Percentiles rank a stretch among this genome's conserved stretches.
phyloP scores from a whole-genome alignment of 2,797 vertebrate species.

The Macropus fuliginosus region DNA sequence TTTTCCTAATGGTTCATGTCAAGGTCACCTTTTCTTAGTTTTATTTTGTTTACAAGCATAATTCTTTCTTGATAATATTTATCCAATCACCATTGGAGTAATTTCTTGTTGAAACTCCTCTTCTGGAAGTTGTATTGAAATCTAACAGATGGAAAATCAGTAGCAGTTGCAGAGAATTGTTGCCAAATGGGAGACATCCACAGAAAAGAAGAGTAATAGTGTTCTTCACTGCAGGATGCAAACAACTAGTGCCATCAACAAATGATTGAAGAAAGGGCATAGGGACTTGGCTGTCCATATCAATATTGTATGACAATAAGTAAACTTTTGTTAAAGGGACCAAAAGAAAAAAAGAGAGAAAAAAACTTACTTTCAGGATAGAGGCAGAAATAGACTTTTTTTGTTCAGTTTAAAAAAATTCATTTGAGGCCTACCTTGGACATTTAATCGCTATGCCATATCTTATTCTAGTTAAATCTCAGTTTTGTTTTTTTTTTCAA shows the following conservation, averaged over 20 bases:
- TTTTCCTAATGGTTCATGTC: background rate
- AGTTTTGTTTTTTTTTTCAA: background rate
- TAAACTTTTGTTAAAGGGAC: conserved; percentile 14
- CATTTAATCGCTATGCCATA: background rate
- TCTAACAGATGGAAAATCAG: conserved; percentile 67
- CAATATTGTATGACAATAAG: conserved; percentile 9
- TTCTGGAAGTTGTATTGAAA: conserved; percentile 55
- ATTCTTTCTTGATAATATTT: background rate
- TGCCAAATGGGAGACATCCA: conserved; percentile 65
- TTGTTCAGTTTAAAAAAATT: background rate
- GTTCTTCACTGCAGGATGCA: conserved; percentile 57
- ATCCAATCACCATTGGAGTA: conserved; percentile 36
- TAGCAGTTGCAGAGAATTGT: conserved; percentile 58
- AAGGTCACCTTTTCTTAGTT: background rate
- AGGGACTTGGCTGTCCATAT: conserved; percentile 36
- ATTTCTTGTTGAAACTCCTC: conserved; percentile 51
- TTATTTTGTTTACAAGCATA: background rate
- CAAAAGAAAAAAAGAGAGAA: background rate
- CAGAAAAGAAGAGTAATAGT: conserved; percentile 61
- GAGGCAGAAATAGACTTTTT: background rate
- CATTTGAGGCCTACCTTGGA: background rate
- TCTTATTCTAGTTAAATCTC: background rate
- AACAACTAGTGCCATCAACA: conserved; percentile 48
- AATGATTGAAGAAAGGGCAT: conserved; percentile 1
- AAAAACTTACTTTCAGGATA: conserved; percentile 22